Base-by-base conservation (phyloP, 2,888 invertebrate species). In the Patella depressa region DNA sequence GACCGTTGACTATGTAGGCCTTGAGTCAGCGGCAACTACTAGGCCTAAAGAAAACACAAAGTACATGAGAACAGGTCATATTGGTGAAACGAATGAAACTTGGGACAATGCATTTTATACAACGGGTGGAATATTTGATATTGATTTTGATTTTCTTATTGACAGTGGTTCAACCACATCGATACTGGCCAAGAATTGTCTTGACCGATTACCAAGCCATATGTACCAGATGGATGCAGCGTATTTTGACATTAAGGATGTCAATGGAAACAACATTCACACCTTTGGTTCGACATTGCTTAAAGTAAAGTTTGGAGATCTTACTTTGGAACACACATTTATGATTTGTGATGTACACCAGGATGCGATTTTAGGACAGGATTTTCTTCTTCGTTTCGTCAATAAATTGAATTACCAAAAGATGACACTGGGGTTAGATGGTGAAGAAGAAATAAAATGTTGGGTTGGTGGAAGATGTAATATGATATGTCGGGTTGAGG, bases 361-460 rank as follows among this genome's bases (percentile, higher is more conserved):
- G 45, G 72, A 76, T 12, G 78, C 72, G 5, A 75, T 80, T 24
- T 34, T 71, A 53, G 80, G 80, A 11, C 80, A 80, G 70, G 78
- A 78, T 70, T 80, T 80, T 29, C 15, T 78, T 3, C 17, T 78
- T 19, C 74, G 76, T 15, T 74, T 74, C 70, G 71, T 74, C 11
- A 65, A 54, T n/a, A 45, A 53, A 69, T 45, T 71, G 11, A 45
- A 71, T 70, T 71, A 70, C 53, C 19, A 75, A 71, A 34, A 70
- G 3, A 19, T 24, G 59, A 57, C 57, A 15, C 17, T 19, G 29
- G 34, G 15, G n/a, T 29, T 65, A 9, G 55, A 71, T 17, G 76
- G 57, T 11, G 29, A 74, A 15, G 55, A 59, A n/a, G 72, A 76
- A 12, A 76, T 76, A 57, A 53, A 69, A 34, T 75, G 71, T 17